These are phyloP conservation scores for Austrofundulus limnaeus DNA, from an alignment of 2,113 vertebrate species.

Conservation along the genomic window DNA sequence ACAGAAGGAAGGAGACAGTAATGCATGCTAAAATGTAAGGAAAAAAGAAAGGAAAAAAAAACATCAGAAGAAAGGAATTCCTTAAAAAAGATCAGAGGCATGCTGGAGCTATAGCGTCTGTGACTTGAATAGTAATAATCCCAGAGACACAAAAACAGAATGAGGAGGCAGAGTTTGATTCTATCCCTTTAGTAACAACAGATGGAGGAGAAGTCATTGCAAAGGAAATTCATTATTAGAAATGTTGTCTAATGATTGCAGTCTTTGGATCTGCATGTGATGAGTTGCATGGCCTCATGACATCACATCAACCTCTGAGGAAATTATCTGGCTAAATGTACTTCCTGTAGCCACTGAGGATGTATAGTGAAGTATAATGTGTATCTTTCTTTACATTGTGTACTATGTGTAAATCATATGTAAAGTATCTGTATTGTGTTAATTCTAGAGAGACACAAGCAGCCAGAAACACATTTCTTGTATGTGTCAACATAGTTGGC, in stretches of 20 bases:
- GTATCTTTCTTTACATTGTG: too few relatives aligned
- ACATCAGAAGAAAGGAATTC: slow-evolving; percentile 26
- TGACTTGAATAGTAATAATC: slow-evolving; percentile 62
- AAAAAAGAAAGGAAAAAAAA: neutral
- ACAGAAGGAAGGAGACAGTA: slow-evolving; percentile 14
- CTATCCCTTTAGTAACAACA: slow-evolving; percentile 31
- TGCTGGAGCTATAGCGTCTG: slow-evolving; percentile 36
- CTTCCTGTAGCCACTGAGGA: slow-evolving; percentile 1
- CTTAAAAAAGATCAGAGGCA: slow-evolving; percentile 52
- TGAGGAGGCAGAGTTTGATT: slow-evolving; percentile 30
- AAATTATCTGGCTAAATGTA: slow-evolving; percentile 23
- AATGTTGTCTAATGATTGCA: slow-evolving; percentile 35
- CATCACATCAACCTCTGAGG: slow-evolving; percentile 16
- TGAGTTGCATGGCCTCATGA: slow-evolving; percentile 7
- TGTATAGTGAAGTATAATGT: too few relatives aligned
- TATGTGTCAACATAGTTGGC: too few relatives aligned
- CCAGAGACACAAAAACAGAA: slow-evolving; percentile 37
- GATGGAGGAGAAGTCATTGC: neutral
- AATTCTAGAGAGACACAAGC: too few relatives aligned
- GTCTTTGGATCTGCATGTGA: slow-evolving; percentile 15
- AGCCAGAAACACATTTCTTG: too few relatives aligned
- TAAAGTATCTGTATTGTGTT: too few relatives aligned
- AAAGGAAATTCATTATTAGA: slow-evolving; percentile 32
- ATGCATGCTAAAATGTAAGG: slow-evolving; percentile 18
- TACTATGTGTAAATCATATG: too few relatives aligned